Conservation (phyloP, 2,888 invertebrate species). For the Epiblema foenella region DNA sequence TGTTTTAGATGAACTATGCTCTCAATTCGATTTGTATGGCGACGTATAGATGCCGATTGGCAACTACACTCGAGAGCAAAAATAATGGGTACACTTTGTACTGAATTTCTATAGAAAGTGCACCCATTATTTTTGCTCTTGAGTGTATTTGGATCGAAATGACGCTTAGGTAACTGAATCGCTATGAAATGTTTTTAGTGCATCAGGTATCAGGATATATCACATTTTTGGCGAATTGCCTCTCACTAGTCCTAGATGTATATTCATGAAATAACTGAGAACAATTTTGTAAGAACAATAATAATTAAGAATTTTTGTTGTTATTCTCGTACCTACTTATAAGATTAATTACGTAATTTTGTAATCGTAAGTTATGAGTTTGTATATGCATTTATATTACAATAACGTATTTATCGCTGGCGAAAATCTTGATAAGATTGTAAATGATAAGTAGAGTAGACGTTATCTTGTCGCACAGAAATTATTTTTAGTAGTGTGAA, state of each 20-base stretch:
- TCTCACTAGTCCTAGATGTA: conserved; percentile 10
- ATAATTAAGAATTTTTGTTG: neutral
- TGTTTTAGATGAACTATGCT: too few species aligned
- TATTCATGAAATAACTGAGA: neutral
- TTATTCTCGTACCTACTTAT: neutral
- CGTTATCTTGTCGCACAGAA: too few species aligned
- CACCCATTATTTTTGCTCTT: too few species aligned
- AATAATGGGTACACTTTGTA: too few species aligned
- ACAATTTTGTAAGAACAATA: neutral
- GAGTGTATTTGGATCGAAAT: too few species aligned
- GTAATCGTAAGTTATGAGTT: neutral
- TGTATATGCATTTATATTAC: conserved; percentile 7
- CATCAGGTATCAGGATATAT: neutral
- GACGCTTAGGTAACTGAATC: neutral
- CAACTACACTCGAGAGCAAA: too few species aligned
- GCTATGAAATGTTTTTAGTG: neutral
- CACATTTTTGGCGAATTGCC: neutral
- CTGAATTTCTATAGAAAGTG: too few species aligned
- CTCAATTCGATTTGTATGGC: too few species aligned
- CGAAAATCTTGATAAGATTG: neutral
- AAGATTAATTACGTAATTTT: neutral
- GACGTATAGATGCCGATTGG: too few species aligned
- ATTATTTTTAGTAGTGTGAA: too few species aligned
- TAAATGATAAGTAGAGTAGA: neutral
- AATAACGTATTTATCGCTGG: neutral